A percentile compares a stretch with the other conserved stretches of the same genome.
Conservation (phyloP, 2,113 vertebrate species). For the Sinocyclocheilus anshuiensis region DNA sequence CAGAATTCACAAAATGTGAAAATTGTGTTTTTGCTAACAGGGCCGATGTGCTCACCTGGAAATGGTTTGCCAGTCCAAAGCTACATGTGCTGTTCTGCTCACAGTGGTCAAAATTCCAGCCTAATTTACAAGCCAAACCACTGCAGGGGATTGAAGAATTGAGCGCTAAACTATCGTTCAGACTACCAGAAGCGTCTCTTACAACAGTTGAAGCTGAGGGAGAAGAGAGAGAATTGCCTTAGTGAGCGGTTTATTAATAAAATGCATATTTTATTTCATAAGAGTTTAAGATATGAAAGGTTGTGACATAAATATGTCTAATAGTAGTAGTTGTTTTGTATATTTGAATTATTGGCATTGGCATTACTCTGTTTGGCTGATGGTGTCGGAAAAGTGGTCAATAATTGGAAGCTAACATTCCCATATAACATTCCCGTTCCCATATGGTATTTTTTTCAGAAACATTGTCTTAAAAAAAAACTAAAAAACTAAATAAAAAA, state of each 20-base stretch:
- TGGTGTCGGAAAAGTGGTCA: no score
- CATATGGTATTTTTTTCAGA: no score
- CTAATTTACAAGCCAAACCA: slow-evolving; percentile 65
- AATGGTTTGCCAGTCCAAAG: slow-evolving; percentile 69
- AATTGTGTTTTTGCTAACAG: no score
- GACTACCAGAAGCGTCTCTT: slow-evolving; percentile 72
- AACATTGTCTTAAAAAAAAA: no score
- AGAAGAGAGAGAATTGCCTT: not conserved
- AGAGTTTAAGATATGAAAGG: no score
- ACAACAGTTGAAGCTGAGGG: slow-evolving; percentile 69
- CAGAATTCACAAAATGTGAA: no score
- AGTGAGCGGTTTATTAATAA: not conserved
- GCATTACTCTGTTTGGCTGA: no score
- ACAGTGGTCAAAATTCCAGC: slow-evolving; percentile 77
- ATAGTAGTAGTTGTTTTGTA: not conserved
- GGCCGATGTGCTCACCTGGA: slow-evolving; percentile 60
- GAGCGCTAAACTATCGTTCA: slow-evolving; percentile 60
- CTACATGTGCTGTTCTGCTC: slow-evolving; percentile 58
- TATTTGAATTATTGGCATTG: no score
- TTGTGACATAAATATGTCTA: not conserved
- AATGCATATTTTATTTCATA: not conserved
- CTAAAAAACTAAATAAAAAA: no score
- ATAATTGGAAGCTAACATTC: no score
- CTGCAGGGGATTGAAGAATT: slow-evolving; percentile 64
- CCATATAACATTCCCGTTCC: no score